A percentile compares a stretch with the other conserved stretches of the same genome.
phyloP scores from a whole-genome alignment of 2,797 vertebrate species.

The Oreortyx pictus region DNA sequence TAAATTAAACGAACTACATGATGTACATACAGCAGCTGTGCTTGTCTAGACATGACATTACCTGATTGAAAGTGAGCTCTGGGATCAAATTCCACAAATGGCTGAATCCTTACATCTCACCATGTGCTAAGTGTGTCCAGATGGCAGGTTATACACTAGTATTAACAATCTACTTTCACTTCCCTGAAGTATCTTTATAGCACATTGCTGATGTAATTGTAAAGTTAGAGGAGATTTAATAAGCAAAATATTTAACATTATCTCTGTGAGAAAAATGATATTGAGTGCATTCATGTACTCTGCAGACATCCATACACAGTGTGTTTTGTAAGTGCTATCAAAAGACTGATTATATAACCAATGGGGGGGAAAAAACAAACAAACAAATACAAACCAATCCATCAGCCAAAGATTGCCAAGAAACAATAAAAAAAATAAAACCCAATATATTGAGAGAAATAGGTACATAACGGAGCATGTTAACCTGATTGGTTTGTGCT shows the following conservation, averaged over 20 bases:
- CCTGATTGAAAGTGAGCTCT: slow-evolving; percentile 55
- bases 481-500: not conserved
- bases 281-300: not conserved
- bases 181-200: slow-evolving; percentile 50
- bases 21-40: slow-evolving; percentile 63
- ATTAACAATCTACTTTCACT: slow-evolving; percentile 44
- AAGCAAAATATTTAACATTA: slow-evolving; percentile 37
- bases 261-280: not conserved
- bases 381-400: not conserved
- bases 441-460: not conserved
- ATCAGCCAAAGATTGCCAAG: not conserved
- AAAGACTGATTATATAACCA: not conserved
- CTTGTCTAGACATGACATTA: slow-evolving; percentile 61
- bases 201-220: slow-evolving; percentile 2
- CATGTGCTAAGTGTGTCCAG: slow-evolving; percentile 68
- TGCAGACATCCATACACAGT: not conserved
- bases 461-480: not conserved
- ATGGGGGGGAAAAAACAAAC: not conserved
- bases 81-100: slow-evolving; percentile 62
- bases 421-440: not conserved
- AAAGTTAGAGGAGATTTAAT: slow-evolving; percentile 18
- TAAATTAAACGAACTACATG: slow-evolving; percentile 42
- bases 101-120: slow-evolving; percentile 53
- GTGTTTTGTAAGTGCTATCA: not conserved
- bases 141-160: slow-evolving; percentile 46